phyloP scores from a whole-genome alignment of 2,113 vertebrate genomes.

The Turnix velox region DNA sequence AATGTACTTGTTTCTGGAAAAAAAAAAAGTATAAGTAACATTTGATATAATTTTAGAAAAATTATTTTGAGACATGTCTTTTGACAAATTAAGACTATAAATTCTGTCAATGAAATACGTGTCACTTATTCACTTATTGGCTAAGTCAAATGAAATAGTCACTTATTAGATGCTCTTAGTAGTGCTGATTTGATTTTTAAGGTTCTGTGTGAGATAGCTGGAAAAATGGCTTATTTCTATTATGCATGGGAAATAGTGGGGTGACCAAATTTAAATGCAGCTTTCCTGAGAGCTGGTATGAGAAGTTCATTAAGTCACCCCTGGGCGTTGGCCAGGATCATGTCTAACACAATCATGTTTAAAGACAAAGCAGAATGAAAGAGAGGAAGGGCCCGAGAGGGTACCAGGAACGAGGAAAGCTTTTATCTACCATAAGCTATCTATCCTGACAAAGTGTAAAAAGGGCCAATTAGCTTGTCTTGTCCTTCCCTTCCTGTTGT shows the following conservation, averaged over 20 bases:
- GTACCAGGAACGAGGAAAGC: background rate
- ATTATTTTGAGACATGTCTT: background rate
- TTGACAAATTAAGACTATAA: background rate
- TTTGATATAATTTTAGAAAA: background rate
- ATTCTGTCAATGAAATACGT: background rate
- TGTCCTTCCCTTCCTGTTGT: slow-evolving; percentile 76
- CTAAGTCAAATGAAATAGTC: background rate
- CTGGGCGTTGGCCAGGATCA: background rate
- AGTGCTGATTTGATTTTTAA: background rate
- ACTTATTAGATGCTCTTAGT: background rate
- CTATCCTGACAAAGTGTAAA: slow-evolving; percentile 31
- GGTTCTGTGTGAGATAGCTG: background rate
- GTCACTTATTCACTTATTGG: background rate
- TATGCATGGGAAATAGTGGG: background rate
- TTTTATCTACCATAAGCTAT: slow-evolving; percentile 51
- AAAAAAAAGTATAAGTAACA: background rate
- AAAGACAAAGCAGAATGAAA: slow-evolving; percentile 36
- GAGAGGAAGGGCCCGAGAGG: slow-evolving; percentile 29
- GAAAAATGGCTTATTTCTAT: background rate
- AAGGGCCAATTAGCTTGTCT: slow-evolving; percentile 73
- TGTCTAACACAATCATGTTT: slow-evolving; percentile 21
- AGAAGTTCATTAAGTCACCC: background rate
- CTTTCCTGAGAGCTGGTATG: background rate
- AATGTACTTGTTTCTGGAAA: background rate
- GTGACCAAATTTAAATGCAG: background rate